Conservation (phyloP, 2,888 invertebrate species). For the Synanthedon formicaeformis region DNA sequence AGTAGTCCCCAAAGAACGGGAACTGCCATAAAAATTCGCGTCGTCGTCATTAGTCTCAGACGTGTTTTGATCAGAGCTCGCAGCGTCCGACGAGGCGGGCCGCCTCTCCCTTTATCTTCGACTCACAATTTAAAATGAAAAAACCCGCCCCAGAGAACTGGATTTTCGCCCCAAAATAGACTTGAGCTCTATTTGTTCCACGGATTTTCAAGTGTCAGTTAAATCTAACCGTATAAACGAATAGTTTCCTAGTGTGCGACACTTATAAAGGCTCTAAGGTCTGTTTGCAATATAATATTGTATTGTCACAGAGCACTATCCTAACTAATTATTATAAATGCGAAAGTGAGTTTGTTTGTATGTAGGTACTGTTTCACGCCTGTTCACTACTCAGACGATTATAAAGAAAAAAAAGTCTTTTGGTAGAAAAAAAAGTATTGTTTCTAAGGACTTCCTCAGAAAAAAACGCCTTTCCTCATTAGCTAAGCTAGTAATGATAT, state of each 20-base stretch:
- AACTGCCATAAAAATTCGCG: slow-evolving; percentile 59
- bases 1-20: slow-evolving; percentile 46
- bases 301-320: no score
- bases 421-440: no score
- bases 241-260: background rate
- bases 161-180: slow-evolving; percentile 29
- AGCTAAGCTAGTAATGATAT: no score
- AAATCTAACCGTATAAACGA: background rate
- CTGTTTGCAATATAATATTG: no score
- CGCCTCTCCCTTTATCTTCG: slow-evolving; percentile 38
- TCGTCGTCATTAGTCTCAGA: slow-evolving; percentile 60
- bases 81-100: slow-evolving; percentile 6
- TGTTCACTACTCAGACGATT: no score
- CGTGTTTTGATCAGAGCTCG: slow-evolving; percentile 43
- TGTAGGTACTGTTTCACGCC: no score
- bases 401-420: no score
- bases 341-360: no score
- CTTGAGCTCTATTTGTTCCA: slow-evolving; percentile 16
- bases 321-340: no score
- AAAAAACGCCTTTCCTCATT: no score
- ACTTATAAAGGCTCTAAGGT: no score
- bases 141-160: slow-evolving; percentile 27
- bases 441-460: no score
- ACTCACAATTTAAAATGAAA: slow-evolving; percentile 40
- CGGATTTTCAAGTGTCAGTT: background rate